phyloP scores from a whole-genome alignment of 2,113 vertebrate species.

The Platycercus adscitus region DNA sequence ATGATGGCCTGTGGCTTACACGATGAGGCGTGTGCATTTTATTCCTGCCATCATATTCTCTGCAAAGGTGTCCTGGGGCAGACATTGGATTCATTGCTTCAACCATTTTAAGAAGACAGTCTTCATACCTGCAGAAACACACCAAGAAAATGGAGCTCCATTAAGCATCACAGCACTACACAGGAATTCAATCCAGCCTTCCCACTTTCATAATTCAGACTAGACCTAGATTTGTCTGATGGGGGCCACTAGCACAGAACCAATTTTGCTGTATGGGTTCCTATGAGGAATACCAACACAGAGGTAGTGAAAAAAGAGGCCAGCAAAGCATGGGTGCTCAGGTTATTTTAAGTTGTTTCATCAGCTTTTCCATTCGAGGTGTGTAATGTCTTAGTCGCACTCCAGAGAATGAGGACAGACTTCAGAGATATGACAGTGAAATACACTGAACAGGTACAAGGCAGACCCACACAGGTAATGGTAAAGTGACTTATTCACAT shows the following conservation, averaged over 20 bases:
- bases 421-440: background rate
- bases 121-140: constrained; percentile 79
- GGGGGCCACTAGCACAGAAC: background rate
- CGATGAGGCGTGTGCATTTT: background rate
- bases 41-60: background rate
- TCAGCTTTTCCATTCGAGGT: constrained; percentile 9
- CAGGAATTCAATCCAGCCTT: background rate
- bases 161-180: background rate
- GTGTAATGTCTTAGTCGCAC: background rate
- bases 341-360: background rate
- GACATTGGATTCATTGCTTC: constrained; percentile 81
- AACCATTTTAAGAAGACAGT: constrained; percentile 83
- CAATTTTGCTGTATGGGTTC: background rate
- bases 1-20: background rate
- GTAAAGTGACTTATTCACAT: constrained; percentile 1
- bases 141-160: background rate
- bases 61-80: background rate
- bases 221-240: background rate
- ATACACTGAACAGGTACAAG: background rate
- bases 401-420: background rate
- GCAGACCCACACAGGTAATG: background rate
- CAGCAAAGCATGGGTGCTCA: background rate
- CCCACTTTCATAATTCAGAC: background rate
- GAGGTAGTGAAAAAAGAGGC: background rate
- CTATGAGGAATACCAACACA: background rate